These are phyloP conservation scores for Rotaria sp. DNA, from an alignment of 2,888 invertebrate species.

Conservation along the genomic window DNA sequence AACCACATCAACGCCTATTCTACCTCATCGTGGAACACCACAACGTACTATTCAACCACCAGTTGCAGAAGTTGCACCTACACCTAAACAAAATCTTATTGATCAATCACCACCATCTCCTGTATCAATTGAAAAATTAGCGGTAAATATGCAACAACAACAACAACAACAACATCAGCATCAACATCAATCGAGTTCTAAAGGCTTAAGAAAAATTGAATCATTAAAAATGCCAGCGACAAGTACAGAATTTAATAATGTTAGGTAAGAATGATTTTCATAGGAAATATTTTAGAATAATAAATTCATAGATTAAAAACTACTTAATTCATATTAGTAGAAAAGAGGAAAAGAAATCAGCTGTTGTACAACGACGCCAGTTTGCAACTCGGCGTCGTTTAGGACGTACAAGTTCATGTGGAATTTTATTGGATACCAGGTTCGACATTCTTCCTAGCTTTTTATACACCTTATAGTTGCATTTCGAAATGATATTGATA, in stretches of 20 bases:
- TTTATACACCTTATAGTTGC: not conserved
- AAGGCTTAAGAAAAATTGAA: conserved; percentile 20
- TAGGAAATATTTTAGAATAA: not conserved
- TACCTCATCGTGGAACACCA: not conserved
- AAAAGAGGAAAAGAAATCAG: not conserved
- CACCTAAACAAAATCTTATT: not conserved
- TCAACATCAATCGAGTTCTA: not conserved
- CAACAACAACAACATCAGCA: not conserved
- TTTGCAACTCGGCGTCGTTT: not conserved
- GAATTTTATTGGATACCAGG: not conserved
- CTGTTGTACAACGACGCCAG: not conserved
- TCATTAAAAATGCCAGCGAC: conserved; percentile 9
- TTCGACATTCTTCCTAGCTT: not conserved
- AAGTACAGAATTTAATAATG: conserved; percentile 14
- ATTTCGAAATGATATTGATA: not conserved
- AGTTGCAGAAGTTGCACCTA: conserved; percentile 3
- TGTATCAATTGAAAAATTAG: not conserved
- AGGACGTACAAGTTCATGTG: not conserved
- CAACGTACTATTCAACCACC: not conserved
- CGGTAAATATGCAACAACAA: not conserved
- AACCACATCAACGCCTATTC: not conserved
- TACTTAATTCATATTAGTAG: not conserved
- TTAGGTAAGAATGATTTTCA: not conserved
- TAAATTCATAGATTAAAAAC: not conserved
- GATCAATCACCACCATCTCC: not conserved